phyloP scores from a whole-genome alignment of 2,113 vertebrate genomes.

The Aythya baeri region DNA sequence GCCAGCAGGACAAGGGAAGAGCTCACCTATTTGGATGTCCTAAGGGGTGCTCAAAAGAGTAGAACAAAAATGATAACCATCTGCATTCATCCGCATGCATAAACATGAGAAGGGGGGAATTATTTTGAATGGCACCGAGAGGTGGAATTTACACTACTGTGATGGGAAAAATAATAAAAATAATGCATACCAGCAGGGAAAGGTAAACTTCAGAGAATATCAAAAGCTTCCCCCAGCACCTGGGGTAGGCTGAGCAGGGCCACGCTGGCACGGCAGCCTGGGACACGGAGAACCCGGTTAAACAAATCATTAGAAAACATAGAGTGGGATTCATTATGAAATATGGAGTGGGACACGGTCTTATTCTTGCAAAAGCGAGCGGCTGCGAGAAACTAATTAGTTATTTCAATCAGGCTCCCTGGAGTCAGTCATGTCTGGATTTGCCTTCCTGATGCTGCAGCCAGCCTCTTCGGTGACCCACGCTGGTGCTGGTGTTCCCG shows the following conservation, averaged over 20 bases:
- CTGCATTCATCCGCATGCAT: not conserved
- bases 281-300: not conserved
- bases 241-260: not conserved
- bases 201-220: not conserved
- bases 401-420: slow-evolving; percentile 43
- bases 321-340: slow-evolving; percentile 36
- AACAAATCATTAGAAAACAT: slow-evolving; percentile 46
- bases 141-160: not conserved
- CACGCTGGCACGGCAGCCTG: not conserved
- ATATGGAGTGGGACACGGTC: not conserved
- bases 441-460: not conserved
- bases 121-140: not conserved
- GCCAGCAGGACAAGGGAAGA: not conserved
- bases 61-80: not conserved
- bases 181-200: not conserved
- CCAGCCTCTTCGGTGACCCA: not conserved
- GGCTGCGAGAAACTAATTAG: slow-evolving; percentile 49
- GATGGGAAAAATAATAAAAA: not conserved
- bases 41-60: not conserved
- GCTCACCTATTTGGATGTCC: not conserved
- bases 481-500: not conserved
- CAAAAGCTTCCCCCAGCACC: slow-evolving; percentile 8
- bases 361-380: not conserved
- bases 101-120: not conserved
- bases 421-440: slow-evolving; percentile 20